phyloP scores from a whole-genome alignment of 2,888 invertebrate genomes.

The Lepidochrysops patricia region DNA sequence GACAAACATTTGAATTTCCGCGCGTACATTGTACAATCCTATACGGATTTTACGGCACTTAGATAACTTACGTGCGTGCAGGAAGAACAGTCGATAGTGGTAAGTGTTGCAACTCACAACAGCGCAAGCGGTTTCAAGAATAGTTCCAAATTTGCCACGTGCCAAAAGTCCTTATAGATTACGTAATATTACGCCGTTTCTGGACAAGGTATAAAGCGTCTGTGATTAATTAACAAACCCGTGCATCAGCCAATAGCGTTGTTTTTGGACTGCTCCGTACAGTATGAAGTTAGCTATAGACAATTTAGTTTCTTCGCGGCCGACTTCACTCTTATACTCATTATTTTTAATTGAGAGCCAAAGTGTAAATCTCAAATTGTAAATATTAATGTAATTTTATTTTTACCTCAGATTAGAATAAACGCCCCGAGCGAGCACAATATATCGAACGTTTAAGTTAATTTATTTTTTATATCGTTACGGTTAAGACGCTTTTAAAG shows the following conservation, averaged over 20 bases:
- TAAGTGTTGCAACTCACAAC: no score
- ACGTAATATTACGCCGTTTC: no score
- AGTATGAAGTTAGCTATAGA: neutral
- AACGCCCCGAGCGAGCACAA: slow-evolving; percentile 42
- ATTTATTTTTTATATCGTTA: slow-evolving; percentile 48
- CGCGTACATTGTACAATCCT: no score
- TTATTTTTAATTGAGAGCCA: slow-evolving; percentile 57
- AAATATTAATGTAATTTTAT: slow-evolving; percentile 41
- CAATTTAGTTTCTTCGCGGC: neutral
- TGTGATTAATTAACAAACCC: neutral
- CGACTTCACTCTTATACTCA: slow-evolving; percentile 47
- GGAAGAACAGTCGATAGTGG: no score
- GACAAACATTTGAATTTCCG: no score
- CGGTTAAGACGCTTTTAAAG: slow-evolving; percentile 30
- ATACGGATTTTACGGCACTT: no score
- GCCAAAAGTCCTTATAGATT: no score
- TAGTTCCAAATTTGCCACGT: no score
- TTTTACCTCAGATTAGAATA: slow-evolving; percentile 50
- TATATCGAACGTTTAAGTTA: slow-evolving; percentile 35
- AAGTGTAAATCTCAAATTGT: slow-evolving; percentile 56
- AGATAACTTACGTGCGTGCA: no score
- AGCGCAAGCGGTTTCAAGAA: no score
- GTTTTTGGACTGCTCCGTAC: neutral
- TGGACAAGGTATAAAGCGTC: neutral
- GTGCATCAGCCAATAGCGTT: neutral